phyloP scores from a whole-genome alignment of 2,888 invertebrate species.

The Mycogona germanica region DNA sequence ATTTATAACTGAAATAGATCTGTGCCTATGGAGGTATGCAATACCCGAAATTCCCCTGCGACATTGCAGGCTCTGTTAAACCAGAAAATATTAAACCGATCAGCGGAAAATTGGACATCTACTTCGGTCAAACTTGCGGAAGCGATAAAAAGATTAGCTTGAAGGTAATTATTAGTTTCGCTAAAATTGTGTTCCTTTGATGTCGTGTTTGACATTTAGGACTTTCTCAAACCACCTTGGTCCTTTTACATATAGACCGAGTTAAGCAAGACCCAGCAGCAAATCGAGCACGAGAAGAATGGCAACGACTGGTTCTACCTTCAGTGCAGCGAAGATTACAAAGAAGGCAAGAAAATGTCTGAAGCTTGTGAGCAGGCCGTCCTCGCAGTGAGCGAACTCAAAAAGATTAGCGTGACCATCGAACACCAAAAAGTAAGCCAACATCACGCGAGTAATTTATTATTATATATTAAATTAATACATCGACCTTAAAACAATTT shows the following conservation, averaged over 20 bases:
- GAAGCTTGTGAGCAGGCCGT: slow-evolving; percentile 2
- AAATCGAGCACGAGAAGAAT: neutral
- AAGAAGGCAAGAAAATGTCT: neutral
- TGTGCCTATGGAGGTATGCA: neutral
- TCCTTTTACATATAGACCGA: neutral
- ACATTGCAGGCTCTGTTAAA: neutral
- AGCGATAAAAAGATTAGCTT: neutral
- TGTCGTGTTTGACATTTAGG: neutral
- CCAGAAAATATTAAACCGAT: neutral
- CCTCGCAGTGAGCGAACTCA: neutral
- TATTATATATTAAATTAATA: no score
- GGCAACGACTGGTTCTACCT: slow-evolving; percentile 1
- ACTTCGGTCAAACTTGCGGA: neutral
- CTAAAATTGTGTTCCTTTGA: no score
- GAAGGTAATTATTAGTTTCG: neutral
- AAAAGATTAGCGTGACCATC: slow-evolving; percentile 3
- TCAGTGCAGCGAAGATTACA: slow-evolving; percentile 5
- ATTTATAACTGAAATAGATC: neutral
- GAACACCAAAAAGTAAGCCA: neutral
- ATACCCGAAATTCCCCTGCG: slow-evolving; percentile 9
- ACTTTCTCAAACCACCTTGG: no score
- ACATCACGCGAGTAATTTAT: neutral
- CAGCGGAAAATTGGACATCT: neutral
- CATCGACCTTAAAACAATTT: no score
- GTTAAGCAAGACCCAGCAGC: slow-evolving; percentile 1